Evolutionary conservation across 2,797 vertebrate genomes (phyloP), one percentile per base, ranked within the genome.

Genomic region (Hylomyscus alleni): DNA sequence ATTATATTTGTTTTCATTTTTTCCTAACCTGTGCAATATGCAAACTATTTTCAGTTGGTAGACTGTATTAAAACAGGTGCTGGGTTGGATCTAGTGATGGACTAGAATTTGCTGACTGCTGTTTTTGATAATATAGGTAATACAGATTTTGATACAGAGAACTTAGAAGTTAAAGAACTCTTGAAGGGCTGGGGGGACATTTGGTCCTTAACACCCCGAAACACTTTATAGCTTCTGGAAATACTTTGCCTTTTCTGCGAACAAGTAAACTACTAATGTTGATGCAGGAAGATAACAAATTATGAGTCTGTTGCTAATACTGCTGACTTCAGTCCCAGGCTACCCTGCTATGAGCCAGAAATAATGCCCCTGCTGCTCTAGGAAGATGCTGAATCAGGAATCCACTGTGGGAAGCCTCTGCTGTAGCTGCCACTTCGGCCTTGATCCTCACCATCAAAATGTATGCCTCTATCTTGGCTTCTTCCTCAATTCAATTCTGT

Each of bases 311-410:
- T 73, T 76, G 78, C 62, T 80, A 91, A 86, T 92, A 93, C 31
- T 94, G 96, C 92, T 97, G 96, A 97, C 93, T 94, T 95, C 65
- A 54, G 80, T 88, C 76, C 56, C 15, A 69, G 84, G 54, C 76
- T 83, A 19, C 50, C 73, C 84, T 96, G 93, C 91, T 84, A 40
- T 75, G 87, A 90, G 90, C 91, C 85, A 96, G 96, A 97, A 97
- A 96, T 72, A 82, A 85, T 40, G 83, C 77, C 37, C 44, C 47
- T 31, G 72, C 87, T 92, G 67, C 86, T 92, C 62, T 12, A 29
- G 85, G 67, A 95, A 95, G 90, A 77, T 89, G 95, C 97, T 96
- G 93, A 96, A 29, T 97, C 95, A 97, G 97, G 92, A 89, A 56
- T 92, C 78, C 75, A 89, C 77, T 34, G 19, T 40, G 92, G 67